These are phyloP conservation scores for Sitodiplosis mosellana DNA, from an alignment of 1,140 invertebrate species.

Conservation along the genomic window DNA sequence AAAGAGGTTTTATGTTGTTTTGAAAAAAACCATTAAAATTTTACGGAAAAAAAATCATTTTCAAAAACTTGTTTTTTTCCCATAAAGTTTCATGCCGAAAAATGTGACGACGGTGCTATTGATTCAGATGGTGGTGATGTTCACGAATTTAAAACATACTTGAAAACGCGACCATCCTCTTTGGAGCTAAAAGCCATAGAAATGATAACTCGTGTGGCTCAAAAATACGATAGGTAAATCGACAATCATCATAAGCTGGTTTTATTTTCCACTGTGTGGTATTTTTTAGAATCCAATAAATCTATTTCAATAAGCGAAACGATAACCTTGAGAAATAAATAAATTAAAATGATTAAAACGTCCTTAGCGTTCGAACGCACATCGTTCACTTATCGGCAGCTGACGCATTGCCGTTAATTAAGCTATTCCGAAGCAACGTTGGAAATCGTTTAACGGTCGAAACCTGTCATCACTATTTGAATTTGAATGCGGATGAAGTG, in stretches of 20 bases:
- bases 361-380: slow-evolving; percentile 39
- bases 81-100: background rate
- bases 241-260: too few relatives aligned
- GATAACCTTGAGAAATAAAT: too few relatives aligned
- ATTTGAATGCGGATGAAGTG: slow-evolving; percentile 38
- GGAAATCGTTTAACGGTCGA: slow-evolving; percentile 37
- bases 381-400: slow-evolving; percentile 52
- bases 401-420: slow-evolving; percentile 29
- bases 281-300: slow-evolving; percentile 1
- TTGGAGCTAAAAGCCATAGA: slow-evolving; percentile 49
- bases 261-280: too few relatives aligned
- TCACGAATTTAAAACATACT: slow-evolving; percentile 36
- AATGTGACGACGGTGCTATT: background rate
- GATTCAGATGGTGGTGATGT: too few relatives aligned
- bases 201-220: slow-evolving; percentile 33
- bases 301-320: too few relatives aligned
- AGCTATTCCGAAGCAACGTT: slow-evolving; percentile 24
- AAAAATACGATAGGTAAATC: slow-evolving; percentile 32
- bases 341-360: slow-evolving; percentile 3
- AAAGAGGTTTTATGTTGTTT: too few relatives aligned
- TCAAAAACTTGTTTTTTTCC: too few relatives aligned
- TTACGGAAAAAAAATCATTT: too few relatives aligned
- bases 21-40: too few relatives aligned
- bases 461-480: slow-evolving; percentile 57
- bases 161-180: slow-evolving; percentile 36